Evolutionary conservation across 2,113 vertebrate genomes (phyloP), one percentile per base, ranked within the genome.

Genomic region (Echinops telfairi): DNA sequence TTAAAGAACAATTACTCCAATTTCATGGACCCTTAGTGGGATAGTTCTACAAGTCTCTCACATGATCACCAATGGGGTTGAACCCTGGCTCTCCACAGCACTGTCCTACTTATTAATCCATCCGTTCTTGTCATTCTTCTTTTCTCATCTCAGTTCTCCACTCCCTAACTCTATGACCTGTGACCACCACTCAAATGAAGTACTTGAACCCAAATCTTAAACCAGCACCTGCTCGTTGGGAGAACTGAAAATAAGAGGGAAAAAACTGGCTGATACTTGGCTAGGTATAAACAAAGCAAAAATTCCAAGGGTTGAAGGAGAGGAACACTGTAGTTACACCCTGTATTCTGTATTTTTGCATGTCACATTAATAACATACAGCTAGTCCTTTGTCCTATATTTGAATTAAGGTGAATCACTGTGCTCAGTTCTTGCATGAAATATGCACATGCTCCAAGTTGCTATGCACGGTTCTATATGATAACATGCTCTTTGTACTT

Each of bases 401-500:
- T 92, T 90, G 92, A 97, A 92, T 94, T 80, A 80, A 14, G n/a
- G 96, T 98, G 93, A 97, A 87, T 95, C 84, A 86, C 57, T 77
- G 47, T 71, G 58, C 36, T 97, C 57, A 95, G 80, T 89, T 93
- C 75, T 40, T 87, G 71, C 60, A 89, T 96, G 88, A 97, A 96
- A 77, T 93, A 95, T 75, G 43, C 95, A 86, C 3, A 0, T 93
- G 62, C 82, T 82, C 10, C n/a, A 62, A 94, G 86, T 84, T 96
- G 86, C 57, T 83, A 70, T 40, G 2, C 75, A 7, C 64, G 62
- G 20, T 86, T 97, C 33, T 60, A 91, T 92, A 83, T 62, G 92
- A 91, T 88, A 97, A 83, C 66, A 78, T 88, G 31, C 93, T 95
- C 88, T 97, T 96, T 97, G 92, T 97, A 81, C 94, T 98, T 97